Evolutionary conservation across 2,888 invertebrate genomes (phyloP).

Genomic region (Hybos culiciformis): DNA sequence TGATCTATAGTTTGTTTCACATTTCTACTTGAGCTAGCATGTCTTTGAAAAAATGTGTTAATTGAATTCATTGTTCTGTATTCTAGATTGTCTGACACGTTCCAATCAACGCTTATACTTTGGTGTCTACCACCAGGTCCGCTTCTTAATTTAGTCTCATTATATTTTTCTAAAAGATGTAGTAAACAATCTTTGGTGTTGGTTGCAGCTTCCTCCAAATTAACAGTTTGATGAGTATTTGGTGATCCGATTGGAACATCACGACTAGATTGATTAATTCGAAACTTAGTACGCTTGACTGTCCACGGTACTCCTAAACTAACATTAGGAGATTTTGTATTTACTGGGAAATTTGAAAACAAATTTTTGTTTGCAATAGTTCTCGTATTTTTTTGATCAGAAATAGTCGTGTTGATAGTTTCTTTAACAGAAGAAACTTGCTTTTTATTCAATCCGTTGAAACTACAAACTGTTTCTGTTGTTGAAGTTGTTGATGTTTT

Average conservation of each 20-base stretch:
- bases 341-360: no score
- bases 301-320: slow-evolving; percentile 1
- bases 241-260: slow-evolving; percentile 56
- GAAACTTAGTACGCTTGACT: slow-evolving; percentile 43
- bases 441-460: no score
- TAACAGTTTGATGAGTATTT: slow-evolving; percentile 41
- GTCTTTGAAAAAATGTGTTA: slow-evolving; percentile 63
- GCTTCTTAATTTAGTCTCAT: slow-evolving; percentile 39
- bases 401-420: no score
- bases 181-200: slow-evolving; percentile 64
- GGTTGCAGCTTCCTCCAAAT: slow-evolving; percentile 43
- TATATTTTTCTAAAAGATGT: slow-evolving; percentile 61
- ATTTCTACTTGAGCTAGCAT: slow-evolving; percentile 34
- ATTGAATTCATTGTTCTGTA: slow-evolving; percentile 68
- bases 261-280: slow-evolving; percentile 52
- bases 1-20: slow-evolving; percentile 31
- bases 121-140: slow-evolving; percentile 39
- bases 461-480: no score
- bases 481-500: no score
- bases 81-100: slow-evolving; percentile 55
- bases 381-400: no score
- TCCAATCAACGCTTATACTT: slow-evolving; percentile 64
- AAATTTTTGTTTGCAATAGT: no score
- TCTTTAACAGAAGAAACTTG: no score
- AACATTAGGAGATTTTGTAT: no score